Conservation (phyloP, 2,113 vertebrate species). For the Rhabdornis inornatus region DNA sequence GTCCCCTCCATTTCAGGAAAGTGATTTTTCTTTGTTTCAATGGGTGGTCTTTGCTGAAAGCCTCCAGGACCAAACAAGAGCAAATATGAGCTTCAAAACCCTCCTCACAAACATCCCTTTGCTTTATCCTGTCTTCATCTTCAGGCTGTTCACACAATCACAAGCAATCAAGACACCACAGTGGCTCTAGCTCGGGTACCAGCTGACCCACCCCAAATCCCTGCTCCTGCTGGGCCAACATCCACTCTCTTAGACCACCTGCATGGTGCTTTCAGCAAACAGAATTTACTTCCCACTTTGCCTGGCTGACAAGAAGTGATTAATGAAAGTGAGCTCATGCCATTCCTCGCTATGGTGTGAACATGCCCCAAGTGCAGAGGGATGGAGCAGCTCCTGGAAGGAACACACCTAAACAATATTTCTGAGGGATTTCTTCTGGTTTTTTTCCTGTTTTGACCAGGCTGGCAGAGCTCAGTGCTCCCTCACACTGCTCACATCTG, state of each 20-base stretch:
- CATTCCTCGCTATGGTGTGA: neutral
- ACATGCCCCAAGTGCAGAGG: neutral
- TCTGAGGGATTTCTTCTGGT: neutral
- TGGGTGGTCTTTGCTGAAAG: neutral
- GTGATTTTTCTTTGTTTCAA: neutral
- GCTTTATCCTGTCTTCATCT: neutral
- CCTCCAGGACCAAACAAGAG: neutral
- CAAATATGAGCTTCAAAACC: neutral
- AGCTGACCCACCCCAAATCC: neutral
- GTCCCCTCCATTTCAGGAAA: neutral
- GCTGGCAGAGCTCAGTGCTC: neutral
- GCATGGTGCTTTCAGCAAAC: neutral
- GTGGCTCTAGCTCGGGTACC: accelerated
- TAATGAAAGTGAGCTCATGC: neutral
- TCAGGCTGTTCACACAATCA: neutral
- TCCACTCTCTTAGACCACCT: neutral
- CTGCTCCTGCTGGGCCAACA: neutral
- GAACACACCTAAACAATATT: neutral
- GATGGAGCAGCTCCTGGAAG: neutral
- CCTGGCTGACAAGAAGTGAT: neutral
- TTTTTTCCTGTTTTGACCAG: neutral
- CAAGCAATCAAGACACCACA: neutral
- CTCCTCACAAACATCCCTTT: neutral
- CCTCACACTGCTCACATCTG: neutral
- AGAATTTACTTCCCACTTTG: neutral